phyloP scores from a whole-genome alignment of 2,113 vertebrate species.

The Engraulis encrasicolus region DNA sequence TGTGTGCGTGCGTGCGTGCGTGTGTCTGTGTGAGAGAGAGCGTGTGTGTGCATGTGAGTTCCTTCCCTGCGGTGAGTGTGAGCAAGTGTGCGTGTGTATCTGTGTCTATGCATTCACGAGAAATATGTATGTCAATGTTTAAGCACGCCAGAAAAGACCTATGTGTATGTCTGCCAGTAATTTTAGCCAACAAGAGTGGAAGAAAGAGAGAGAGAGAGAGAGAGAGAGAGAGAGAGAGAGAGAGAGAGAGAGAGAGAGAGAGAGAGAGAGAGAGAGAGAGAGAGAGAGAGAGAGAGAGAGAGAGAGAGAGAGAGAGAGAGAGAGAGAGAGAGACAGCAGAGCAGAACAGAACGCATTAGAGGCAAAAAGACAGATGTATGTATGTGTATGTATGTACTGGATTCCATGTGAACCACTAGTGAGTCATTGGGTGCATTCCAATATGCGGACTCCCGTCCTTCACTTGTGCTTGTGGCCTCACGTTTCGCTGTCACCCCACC shows the following conservation, averaged over 20 bases:
- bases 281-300: background rate
- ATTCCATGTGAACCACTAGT: background rate
- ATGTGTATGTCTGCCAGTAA: background rate
- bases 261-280: background rate
- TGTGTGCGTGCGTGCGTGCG: conserved; percentile 17
- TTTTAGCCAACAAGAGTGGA: background rate
- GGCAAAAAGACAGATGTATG: background rate
- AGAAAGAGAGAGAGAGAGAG: background rate
- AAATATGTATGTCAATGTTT: conserved; percentile 9
- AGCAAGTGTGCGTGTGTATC: background rate
- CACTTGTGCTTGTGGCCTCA: too few species aligned
- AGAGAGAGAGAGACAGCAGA: too few species aligned
- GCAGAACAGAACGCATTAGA: background rate
- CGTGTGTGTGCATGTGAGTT: background rate
- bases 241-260: background rate
- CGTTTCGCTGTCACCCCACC: too few species aligned
- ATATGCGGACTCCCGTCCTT: too few species aligned
- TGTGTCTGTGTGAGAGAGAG: too few species aligned
- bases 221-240: background rate
- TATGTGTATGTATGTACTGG: too few species aligned
- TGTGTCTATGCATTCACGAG: background rate
- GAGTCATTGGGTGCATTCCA: too few species aligned
- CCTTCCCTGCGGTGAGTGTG: background rate
- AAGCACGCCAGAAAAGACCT: background rate
- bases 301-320: too few species aligned